Base-by-base conservation (phyloP, 2,888 invertebrate genomes). In the Cremastinae sp. region DNA sequence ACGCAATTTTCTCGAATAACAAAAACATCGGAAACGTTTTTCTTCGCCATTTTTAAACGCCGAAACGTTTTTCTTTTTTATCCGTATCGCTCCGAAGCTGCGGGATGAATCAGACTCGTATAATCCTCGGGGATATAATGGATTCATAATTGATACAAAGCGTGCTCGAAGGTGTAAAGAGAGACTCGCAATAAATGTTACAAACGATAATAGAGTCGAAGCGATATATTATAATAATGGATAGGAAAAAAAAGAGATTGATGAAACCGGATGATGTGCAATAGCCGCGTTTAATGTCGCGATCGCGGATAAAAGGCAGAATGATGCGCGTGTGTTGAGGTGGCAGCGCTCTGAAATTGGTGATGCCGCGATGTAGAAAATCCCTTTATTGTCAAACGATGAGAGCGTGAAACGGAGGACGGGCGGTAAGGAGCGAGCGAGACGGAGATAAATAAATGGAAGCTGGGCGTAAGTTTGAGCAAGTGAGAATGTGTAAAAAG, bases 401-500 rank as follows among this genome's bases (percentile, higher is more conserved):
- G 16, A 59, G 16, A 56, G 39, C 14, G 56, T 56, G 56, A 20
- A 18, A 49, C 49, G 2, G 49, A 49, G 37, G 61, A 45, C 66
- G 59, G 53, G 53, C 41, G 62, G 49, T 71, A 68, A 73, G 58
- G 71, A 75, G 78, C 68, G 79, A 80, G 81, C 82, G 79, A 75
- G 81, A 84, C 81, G 79, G 82, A 84, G 75, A 66, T 28, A 55
- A 66, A 71, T 53, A 62, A 68, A 65, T 66, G 45, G 62, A 74
- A 58, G 59, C 16, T 65, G 53, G 55, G 49, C 37, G 70, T 61
- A 53, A 28, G 70, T 70, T 61, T 39, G 61, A 70, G 61, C 61
- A 55, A 43, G 45, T 70, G 78, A 74, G 78, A 80, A 80, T 78
- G 83, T 80, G 83, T 82, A 78, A 80, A 81, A 86, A 28, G 28